Base-by-base conservation (phyloP, 2,113 vertebrate genomes). In the Saimiri boliviensis region DNA sequence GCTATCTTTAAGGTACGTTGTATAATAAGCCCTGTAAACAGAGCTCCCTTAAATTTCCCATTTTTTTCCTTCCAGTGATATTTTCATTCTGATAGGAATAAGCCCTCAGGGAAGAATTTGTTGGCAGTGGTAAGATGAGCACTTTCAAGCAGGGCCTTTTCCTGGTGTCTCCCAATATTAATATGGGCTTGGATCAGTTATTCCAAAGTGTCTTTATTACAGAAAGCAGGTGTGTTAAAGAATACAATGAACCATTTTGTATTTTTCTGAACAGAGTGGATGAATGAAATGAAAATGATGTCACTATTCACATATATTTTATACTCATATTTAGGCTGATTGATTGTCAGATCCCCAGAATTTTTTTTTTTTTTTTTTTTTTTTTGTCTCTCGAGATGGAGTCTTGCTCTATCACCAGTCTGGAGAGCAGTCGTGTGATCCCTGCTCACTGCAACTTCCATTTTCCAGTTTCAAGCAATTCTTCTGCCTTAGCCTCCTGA, bases 31-130 rank as follows among this genome's bases (percentile, higher is more conserved):
- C 54, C 84, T 91, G 42, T 6, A 77, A 58, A 30, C 2, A 73
- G 10, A 58, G 30, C 73, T 92, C 58, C 17, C 40, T 79, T 45
- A 19, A 49, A 3, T 2, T 68, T 80, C 42, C 49, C 8, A 2
- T 54, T 27, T 52, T 80, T 58, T 45, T 68, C 37, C 76, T 77
- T 94, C 70, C 21, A 60, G 27, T 73, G 74, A 74, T 35, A 56
- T 88, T 91, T 89, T 93, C 37, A 74, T 60, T 93, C 84, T 45
- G 54, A 40, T 60, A 54, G 32, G 19, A 66, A 70, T 60, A 85
- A 81, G 85, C 85, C 96, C 76, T 85, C 52, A 16, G 12, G 52
- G 82, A 96, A 85, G 27, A 77, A 86, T 91, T 63, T 70, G 13
- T 87, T 56, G 49, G 10, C 30, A 63, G 14, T 85, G 19, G 35